These are phyloP conservation scores for Pogoniulus pusillus DNA, from an alignment of 2,797 vertebrate genomes.

Conservation along the genomic window DNA sequence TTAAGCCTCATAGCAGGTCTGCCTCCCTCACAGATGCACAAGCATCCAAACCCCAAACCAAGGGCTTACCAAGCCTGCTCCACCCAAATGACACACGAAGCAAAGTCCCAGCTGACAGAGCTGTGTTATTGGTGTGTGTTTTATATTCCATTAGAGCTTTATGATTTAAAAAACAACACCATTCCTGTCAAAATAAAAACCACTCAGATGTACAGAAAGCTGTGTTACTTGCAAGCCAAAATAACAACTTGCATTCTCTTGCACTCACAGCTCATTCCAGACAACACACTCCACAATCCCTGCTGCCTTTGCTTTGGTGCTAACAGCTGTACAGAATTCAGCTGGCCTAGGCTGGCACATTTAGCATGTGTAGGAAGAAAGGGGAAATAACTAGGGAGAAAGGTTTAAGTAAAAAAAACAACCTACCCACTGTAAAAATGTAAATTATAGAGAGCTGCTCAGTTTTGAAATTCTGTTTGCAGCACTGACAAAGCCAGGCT, in stretches of 20 bases:
- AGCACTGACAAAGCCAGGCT: not conserved
- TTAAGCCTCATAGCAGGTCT: not conserved
- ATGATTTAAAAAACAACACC: not conserved
- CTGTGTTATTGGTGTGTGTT: not conserved
- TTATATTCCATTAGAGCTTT: constrained; percentile 6
- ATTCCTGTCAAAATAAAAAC: constrained; percentile 24
- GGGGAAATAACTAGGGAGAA: not conserved
- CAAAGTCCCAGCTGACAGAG: not conserved
- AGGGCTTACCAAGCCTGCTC: not conserved
- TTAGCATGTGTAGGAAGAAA: not conserved
- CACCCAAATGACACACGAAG: constrained; percentile 4
- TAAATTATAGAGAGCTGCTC: constrained; percentile 14
- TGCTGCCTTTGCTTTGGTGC: not conserved
- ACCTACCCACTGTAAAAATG: not conserved
- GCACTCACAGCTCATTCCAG: not conserved
- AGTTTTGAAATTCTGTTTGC: constrained; percentile 4
- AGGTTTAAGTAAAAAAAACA: constrained; percentile 41
- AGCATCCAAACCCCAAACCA: not conserved
- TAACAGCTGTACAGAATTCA: not conserved
- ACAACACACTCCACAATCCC: not conserved
- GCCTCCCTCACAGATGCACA: not conserved
- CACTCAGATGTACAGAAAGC: not conserved
- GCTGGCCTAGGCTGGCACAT: not conserved
- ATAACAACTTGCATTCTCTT: not conserved
- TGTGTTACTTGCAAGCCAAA: constrained; percentile 8